Base-by-base conservation (phyloP, 53 echinoderm and acorn worm species). In the Actinopyga echinites region DNA sequence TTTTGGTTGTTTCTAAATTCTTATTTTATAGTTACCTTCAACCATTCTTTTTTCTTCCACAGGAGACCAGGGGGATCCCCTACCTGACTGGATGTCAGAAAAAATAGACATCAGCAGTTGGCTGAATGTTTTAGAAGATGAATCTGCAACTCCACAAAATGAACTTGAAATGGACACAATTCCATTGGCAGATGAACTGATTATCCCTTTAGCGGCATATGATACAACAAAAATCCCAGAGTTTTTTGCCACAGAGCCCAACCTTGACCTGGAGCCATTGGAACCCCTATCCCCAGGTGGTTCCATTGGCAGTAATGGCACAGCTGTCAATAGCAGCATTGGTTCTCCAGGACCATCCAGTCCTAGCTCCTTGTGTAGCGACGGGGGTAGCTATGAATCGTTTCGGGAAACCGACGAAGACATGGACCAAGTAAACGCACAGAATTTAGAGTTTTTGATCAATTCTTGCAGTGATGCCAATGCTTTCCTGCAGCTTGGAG, bases 71-170 rank as follows among this genome's bases (percentile, higher is more conserved):
- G 40, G 30, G 23, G 89, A 93, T 64, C 89, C 89, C 23, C 89
- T 95, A 29, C 95, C 93, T 31, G 93, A 93, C 60, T 95, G 95
- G 95, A 95, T 95, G 95, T 93, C 95, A n/a, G 93, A 93, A 83
- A 95, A 95, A 75, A 83, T 95, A 56, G 58, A 85, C 59, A 64
- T 95, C 74, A 71, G 83, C 32, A 66, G 69, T n/a, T 95, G 95
- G 95, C 91, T 91, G 36, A 91, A 92, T 43, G 91, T 57, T 53
- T 73, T 80, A 25, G 91, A 22, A 71, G 71, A 40, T 23, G 44
- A 71, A 42, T 24, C 71, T 36, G n/a, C 40, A 40, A 35, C 40
- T 20, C 17, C 11, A 40, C 40, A n/a, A 12, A 26, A 42, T 71
- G 71, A 42, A 71, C 42, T 71, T 34, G 37, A 71, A 71, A 23